Conservation (phyloP, 2,113 vertebrate genomes). For the Zosterops pallidus region DNA sequence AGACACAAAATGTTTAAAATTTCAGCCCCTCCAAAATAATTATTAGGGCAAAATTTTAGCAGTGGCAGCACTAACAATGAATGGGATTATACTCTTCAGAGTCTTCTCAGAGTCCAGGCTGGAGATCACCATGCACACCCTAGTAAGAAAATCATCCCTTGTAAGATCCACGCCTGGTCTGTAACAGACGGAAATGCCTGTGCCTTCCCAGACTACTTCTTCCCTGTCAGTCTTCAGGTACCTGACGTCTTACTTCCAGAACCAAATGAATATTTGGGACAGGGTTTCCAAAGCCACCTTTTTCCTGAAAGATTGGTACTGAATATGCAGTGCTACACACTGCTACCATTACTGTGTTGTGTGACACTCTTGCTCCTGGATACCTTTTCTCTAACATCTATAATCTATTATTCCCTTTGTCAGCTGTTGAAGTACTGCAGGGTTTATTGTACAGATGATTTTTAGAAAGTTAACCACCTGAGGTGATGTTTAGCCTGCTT, state of each 20-base stretch:
- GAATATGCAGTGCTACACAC: not conserved
- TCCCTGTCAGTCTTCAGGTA: not conserved
- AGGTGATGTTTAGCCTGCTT: not conserved
- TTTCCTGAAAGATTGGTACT: not conserved
- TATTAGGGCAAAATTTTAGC: not conserved
- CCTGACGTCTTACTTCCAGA: not conserved
- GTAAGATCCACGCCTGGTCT: not conserved
- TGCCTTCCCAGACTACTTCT: not conserved
- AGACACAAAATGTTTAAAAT: not conserved
- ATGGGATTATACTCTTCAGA: not conserved
- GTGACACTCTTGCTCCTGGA: not conserved
- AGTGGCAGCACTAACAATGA: not conserved
- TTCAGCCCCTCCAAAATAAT: accelerated
- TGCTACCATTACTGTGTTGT: not conserved
- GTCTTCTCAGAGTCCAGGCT: not conserved
- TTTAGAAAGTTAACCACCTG: not conserved
- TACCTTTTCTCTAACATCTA: not conserved
- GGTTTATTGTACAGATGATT: not conserved
- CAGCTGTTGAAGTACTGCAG: not conserved
- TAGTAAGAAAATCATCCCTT: not conserved
- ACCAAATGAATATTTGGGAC: not conserved
- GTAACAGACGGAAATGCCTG: not conserved
- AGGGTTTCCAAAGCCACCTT: not conserved
- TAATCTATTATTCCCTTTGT: not conserved
- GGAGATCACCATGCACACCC: not conserved